Evolutionary conservation across 2,888 invertebrate genomes (phyloP).

Genomic region (Bellardia bayeri): DNA sequence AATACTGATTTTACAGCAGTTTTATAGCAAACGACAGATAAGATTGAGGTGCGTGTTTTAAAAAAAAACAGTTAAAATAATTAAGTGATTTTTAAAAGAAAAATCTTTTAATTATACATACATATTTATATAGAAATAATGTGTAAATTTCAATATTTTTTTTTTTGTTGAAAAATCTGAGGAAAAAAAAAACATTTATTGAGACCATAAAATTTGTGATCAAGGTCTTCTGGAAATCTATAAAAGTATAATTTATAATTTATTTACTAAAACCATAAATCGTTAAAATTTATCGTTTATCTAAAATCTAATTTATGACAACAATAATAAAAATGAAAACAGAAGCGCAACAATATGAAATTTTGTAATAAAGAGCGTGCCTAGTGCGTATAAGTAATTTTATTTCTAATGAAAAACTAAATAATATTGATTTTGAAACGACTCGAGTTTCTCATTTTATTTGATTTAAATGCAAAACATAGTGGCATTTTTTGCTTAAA

Average conservation of each 20-base stretch:
- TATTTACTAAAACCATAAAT: conserved; percentile 48
- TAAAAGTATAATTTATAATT: conserved; percentile 12
- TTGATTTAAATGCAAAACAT: too few relatives aligned
- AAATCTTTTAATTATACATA: background rate
- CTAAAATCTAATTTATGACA: conserved; percentile 17
- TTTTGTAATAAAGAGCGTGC: background rate
- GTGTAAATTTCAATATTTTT: background rate
- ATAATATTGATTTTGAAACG: background rate
- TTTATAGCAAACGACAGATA: background rate
- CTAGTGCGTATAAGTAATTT: conserved; percentile 1
- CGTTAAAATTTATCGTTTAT: conserved; percentile 36
- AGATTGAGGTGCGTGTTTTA: background rate
- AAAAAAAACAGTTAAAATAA: background rate
- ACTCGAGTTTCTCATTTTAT: too few relatives aligned
- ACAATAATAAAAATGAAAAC: background rate
- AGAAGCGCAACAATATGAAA: background rate
- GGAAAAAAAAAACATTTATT: background rate
- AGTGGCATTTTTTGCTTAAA: too few relatives aligned
- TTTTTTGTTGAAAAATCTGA: background rate
- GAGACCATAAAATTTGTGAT: conserved; percentile 7
- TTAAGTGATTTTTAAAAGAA: background rate
- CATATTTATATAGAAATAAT: background rate
- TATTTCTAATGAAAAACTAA: background rate
- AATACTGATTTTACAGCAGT: background rate
- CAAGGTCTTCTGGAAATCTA: conserved; percentile 20